A percentile compares a stretch with the other conserved stretches of the same genome.
phyloP scores from a whole-genome alignment of 1,140 invertebrate species.

The Palaemon carinicauda region DNA sequence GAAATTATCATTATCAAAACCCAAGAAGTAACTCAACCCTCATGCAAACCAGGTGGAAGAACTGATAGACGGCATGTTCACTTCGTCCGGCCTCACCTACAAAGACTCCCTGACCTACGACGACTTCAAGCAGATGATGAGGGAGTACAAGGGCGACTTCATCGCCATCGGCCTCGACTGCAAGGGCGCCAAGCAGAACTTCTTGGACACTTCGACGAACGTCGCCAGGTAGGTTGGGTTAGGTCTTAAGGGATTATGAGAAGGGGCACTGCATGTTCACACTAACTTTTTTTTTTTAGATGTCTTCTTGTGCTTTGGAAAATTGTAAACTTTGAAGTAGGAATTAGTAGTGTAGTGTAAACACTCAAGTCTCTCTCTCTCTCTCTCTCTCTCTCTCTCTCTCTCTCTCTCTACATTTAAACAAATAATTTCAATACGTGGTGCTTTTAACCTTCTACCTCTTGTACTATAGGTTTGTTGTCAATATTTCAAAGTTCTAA shows the following conservation, averaged over 20 bases:
- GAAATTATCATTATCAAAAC: too few relatives aligned
- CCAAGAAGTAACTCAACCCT: too few relatives aligned
- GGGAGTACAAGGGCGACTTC: slow-evolving; percentile 96
- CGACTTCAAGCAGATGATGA: slow-evolving; percentile 96
- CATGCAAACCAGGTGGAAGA: slow-evolving; percentile 80
- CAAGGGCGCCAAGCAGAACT: slow-evolving; percentile 96
- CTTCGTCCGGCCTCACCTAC: slow-evolving; percentile 88
- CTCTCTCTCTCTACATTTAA: too few relatives aligned
- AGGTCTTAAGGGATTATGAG: background rate
- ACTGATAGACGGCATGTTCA: slow-evolving; percentile 93
- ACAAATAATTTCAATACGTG: too few relatives aligned
- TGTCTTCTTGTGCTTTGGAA: too few relatives aligned
- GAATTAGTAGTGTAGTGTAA: background rate
- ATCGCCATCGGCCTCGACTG: slow-evolving; percentile 95
- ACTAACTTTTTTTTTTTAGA: too few relatives aligned
- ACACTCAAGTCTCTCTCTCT: background rate
- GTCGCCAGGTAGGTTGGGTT: slow-evolving; percentile 75
- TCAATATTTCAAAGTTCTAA: too few relatives aligned
- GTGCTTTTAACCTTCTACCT: too few relatives aligned
- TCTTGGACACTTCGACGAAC: slow-evolving; percentile 92
- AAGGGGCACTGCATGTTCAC: background rate
- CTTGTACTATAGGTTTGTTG: too few relatives aligned
- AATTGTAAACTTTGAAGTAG: background rate
- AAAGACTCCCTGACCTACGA: slow-evolving; percentile 93
- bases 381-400: background rate